Evolutionary conservation across 53 echinoderm and acorn worm species (phyloP), one percentile per base, ranked within the genome.

Genomic region (Crossaster papposus): DNA sequence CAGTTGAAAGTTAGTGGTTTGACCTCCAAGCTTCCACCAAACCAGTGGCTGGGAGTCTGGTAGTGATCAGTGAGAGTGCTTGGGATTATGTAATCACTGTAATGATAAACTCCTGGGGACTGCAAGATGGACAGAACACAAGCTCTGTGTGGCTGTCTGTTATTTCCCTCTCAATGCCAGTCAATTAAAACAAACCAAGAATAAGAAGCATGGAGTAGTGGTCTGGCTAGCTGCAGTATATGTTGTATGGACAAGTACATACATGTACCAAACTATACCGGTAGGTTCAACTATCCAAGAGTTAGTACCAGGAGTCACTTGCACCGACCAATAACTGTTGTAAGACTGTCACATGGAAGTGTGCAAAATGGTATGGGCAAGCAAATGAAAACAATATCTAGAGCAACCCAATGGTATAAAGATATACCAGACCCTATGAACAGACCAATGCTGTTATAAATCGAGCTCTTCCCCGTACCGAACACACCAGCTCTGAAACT

Each of bases 371-470:
- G 77, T 76, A 77, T 14, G 87, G 77, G 76, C n/a, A 87, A 36
- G 77, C 87, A 87, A 87, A 87, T 87, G 77, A 87, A 87, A 87
- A 87, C 87, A 87, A 87, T 87, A 87, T 87, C 76, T 87, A 58
- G 87, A 77, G 87, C 87, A 87, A 75, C 55, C 64, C 26, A 87
- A 63, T 72, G 77, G 85, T 85, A 87, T 87, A 75, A 55, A 62
- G 77, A 77, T 87, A 76, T 75, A 77, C 54, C 58, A 75, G 44
- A 44, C 44, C 44, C 9, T 44, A 44, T 44, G 44, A 44, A 5
- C 44, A 44, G 76, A 87, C 87, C 77, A 87, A 77, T 62, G 76
- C 80, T 80, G 34, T 54, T 31, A 30, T 80, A 80, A 80, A 54
- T 80, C 80, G 58, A 80, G 80, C 87, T 87, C 3, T 87, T 87